Percentiles rank a stretch among this genome's conserved stretches.
Evolutionary conservation across 2,113 vertebrate genomes (phyloP).

Genomic region (Thryonomys swinderianus): DNA sequence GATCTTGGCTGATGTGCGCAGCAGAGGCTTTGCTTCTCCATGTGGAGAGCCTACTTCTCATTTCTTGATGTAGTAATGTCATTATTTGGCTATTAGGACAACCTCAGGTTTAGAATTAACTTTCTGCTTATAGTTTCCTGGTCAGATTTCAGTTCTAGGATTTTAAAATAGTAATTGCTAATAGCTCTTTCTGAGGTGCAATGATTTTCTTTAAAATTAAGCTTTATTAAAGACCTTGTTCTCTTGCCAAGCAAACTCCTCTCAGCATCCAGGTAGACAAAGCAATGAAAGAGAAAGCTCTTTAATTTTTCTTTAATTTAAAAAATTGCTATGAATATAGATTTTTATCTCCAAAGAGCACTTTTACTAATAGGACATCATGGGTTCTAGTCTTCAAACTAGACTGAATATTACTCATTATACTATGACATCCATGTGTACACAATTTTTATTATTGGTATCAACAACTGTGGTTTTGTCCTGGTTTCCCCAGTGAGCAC

Average conservation of each 20-base stretch:
- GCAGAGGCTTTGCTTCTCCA: background rate
- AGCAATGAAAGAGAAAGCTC: background rate
- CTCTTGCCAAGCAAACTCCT: conserved; percentile 14
- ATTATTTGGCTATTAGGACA: background rate
- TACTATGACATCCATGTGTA: background rate
- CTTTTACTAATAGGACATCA: background rate
- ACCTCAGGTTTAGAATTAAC: background rate
- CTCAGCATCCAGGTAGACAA: background rate
- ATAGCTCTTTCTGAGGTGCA: background rate
- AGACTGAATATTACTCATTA: background rate
- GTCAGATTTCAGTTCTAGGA: background rate
- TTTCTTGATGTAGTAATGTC: background rate
- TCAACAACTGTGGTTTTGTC: background rate
- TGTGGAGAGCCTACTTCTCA: background rate
- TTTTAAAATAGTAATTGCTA: background rate
- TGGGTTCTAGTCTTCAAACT: background rate
- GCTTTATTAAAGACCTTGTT: background rate
- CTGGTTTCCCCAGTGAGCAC: background rate
- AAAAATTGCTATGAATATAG: background rate
- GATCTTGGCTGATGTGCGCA: background rate
- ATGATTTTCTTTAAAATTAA: background rate
- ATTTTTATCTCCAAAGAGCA: background rate
- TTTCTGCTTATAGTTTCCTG: background rate
- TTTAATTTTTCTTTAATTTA: background rate
- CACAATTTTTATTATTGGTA: background rate